Conservation (phyloP, 35 echinoderm and acorn worm genomes). For the Heliocidaris tuberculata region DNA sequence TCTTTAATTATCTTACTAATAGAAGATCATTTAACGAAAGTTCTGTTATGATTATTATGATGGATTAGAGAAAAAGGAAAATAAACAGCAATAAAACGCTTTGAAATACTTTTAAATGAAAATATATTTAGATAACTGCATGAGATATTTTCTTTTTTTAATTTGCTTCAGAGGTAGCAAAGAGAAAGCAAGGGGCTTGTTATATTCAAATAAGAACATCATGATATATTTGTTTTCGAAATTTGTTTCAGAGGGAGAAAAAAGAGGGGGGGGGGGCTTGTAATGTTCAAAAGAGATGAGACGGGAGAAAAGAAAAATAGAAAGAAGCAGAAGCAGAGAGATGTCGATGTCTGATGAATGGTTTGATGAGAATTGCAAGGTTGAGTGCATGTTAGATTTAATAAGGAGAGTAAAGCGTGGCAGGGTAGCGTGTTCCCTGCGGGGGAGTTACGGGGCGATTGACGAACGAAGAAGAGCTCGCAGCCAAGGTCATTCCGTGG, state of each 20-base stretch:
- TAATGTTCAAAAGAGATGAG: not conserved
- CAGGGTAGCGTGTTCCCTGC: constrained; percentile 11
- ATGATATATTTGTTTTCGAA: no score
- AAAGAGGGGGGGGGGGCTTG: not conserved
- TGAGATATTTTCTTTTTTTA: no score
- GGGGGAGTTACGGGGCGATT: constrained; percentile 25
- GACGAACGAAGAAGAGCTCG: not conserved
- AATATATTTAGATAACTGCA: no score
- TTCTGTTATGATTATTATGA: no score
- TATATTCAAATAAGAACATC: no score
- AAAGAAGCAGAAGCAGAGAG: not conserved
- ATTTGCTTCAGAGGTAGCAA: no score
- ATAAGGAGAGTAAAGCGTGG: constrained; percentile 20
- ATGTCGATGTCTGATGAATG: not conserved
- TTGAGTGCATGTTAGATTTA: constrained; percentile 38
- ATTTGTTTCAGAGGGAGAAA: no score
- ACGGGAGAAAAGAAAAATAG: not conserved
- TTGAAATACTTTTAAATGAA: not conserved
- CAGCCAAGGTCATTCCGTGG: constrained; percentile 18
- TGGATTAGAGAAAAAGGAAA: not conserved
- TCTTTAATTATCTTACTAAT: no score
- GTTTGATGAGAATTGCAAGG: not conserved
- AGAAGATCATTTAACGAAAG: no score
- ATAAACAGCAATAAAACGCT: not conserved
- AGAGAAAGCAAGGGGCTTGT: no score